Evolutionary conservation across 2,888 invertebrate genomes (phyloP).

Genomic region (Heliconius sara): DNA sequence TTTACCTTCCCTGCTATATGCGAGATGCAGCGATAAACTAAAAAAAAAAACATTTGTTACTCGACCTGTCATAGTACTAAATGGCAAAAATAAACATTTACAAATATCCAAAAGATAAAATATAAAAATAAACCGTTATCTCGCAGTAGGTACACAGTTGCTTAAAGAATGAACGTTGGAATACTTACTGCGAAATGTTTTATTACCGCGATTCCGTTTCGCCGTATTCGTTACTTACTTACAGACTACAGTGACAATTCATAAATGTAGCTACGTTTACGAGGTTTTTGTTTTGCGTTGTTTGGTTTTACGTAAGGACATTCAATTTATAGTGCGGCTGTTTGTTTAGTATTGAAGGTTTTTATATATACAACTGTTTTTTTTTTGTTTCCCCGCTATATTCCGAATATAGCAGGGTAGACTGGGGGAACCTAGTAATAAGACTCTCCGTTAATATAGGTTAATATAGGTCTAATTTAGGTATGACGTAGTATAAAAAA

Average conservation of each 20-base stretch:
- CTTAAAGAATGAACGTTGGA: not conserved
- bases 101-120: conserved; percentile 4
- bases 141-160: not conserved
- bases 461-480: no score
- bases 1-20: no score
- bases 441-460: no score
- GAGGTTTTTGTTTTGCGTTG: conserved; percentile 6
- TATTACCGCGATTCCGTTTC: conserved; percentile 26
- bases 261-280: conserved; percentile 35
- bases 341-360: not conserved
- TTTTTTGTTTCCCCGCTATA: no score
- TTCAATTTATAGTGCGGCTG: not conserved
- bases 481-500: no score
- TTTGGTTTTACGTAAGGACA: not conserved
- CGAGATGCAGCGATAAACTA: no score
- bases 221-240: conserved; percentile 25
- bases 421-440: no score
- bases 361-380: not conserved
- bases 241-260: conserved; percentile 35
- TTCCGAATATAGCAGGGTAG: no score
- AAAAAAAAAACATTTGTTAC: no score
- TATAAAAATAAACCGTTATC: conserved; percentile 7
- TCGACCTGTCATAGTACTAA: no score
- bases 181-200: conserved; percentile 14
- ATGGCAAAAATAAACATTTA: not conserved